These are phyloP conservation scores for Erinaceus europaeus DNA, from an alignment of 2,113 vertebrate species.

Conservation along the genomic window DNA sequence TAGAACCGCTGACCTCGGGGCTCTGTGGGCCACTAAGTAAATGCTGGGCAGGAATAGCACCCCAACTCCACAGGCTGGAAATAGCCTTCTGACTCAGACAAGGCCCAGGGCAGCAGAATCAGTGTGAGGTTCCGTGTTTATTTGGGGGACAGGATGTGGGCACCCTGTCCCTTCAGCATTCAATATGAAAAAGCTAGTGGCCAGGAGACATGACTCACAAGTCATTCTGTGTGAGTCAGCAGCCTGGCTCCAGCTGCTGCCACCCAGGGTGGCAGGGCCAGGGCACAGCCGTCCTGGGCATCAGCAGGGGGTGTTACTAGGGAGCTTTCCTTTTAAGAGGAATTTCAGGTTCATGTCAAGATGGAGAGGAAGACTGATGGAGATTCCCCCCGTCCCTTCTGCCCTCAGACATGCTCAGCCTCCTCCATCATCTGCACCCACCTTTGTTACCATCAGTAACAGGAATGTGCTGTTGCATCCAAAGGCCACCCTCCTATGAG, in stretches of 20 bases:
- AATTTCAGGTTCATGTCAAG: background rate
- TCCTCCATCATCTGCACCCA: background rate
- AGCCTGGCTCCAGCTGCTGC: background rate
- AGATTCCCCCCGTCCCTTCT: rapidly evolving
- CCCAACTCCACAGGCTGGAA: background rate
- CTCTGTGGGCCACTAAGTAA: background rate
- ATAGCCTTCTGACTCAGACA: background rate
- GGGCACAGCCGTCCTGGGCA: rapidly evolving
- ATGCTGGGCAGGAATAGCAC: background rate
- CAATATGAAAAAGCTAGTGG: no score
- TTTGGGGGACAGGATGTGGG: slow-evolving; percentile 4
- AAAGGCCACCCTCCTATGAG: no score
- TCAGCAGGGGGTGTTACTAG: no score
- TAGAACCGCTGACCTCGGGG: background rate
- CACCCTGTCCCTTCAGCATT: background rate
- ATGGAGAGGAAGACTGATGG: background rate
- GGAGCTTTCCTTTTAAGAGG: background rate
- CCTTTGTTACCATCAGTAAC: no score
- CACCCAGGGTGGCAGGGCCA: background rate
- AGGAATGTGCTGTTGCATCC: no score
- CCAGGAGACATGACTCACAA: background rate
- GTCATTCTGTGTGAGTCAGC: background rate
- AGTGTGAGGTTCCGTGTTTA: background rate
- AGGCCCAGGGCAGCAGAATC: background rate
- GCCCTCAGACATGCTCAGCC: rapidly evolving